phyloP scores from a whole-genome alignment of 2,113 vertebrate genomes.

The Xyrauchen texanus region DNA sequence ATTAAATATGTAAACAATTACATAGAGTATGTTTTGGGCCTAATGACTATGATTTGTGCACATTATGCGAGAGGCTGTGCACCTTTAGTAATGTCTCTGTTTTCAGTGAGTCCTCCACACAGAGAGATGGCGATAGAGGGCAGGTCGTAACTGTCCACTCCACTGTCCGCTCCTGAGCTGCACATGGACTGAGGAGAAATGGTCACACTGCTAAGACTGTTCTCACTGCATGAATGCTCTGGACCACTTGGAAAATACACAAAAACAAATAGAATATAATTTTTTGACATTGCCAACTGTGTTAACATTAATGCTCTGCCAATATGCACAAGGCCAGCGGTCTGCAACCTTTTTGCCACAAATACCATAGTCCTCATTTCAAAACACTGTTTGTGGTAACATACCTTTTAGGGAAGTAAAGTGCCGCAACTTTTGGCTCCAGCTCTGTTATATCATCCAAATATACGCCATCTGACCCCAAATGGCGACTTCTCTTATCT shows the following conservation, averaged over 20 bases:
- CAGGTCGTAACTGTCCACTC: slow-evolving; percentile 88
- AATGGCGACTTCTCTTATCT: slow-evolving; percentile 93
- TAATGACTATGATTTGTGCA: no score
- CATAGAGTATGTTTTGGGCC: no score
- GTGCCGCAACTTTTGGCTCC: slow-evolving; percentile 92
- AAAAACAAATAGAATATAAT: not conserved
- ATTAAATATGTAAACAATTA: no score
- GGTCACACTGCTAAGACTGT: slow-evolving; percentile 65
- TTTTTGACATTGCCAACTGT: not conserved
- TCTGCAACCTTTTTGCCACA: no score
- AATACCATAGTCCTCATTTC: no score
- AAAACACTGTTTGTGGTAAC: not conserved
- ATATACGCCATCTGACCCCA: slow-evolving; percentile 92
- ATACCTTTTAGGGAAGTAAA: slow-evolving; percentile 96
- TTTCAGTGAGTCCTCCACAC: slow-evolving; percentile 91
- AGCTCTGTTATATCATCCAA: slow-evolving; percentile 93
- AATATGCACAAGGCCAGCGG: no score
- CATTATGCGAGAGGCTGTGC: not conserved
- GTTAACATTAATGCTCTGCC: no score
- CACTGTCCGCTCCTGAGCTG: slow-evolving; percentile 90
- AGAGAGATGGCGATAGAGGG: slow-evolving; percentile 92
- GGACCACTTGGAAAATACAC: slow-evolving; percentile 56
- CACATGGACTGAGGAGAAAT: slow-evolving; percentile 86
- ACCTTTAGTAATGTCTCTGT: slow-evolving; percentile 91
- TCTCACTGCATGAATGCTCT: slow-evolving; percentile 66